Conservation (phyloP, 2,113 vertebrate species). For the Nicator chloris region DNA sequence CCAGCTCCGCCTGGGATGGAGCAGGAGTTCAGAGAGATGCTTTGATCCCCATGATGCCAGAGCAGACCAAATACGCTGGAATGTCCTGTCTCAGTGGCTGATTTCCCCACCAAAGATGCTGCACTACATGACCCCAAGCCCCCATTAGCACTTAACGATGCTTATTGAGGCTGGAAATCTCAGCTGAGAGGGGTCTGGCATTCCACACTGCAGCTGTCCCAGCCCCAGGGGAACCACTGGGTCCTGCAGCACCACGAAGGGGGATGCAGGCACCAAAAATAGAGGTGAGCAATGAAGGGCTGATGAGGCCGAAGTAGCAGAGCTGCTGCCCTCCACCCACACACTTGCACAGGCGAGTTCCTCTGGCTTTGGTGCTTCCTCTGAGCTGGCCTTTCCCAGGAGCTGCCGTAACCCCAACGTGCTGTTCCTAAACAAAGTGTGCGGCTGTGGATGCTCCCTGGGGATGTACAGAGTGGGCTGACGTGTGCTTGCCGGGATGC, state of each 20-base stretch:
- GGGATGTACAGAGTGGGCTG: not conserved
- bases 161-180: not conserved
- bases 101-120: not conserved
- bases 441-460: not conserved
- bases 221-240: not conserved
- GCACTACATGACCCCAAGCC: not conserved
- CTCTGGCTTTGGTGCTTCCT: not conserved
- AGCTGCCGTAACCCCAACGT: not conserved
- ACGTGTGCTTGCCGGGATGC: not conserved
- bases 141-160: rapidly evolving
- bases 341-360: not conserved
- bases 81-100: not conserved
- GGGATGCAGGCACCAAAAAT: not conserved
- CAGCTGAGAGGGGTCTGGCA: not conserved
- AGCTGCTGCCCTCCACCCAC: not conserved
- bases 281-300: slow-evolving; percentile 16
- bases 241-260: not conserved
- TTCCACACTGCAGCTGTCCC: slow-evolving; percentile 18
- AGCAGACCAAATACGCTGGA: not conserved
- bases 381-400: slow-evolving; percentile 46
- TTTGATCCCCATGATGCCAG: not conserved
- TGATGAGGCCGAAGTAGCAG: not conserved
- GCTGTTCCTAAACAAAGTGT: slow-evolving; percentile 24
- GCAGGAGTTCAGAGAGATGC: not conserved
- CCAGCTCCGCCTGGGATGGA: not conserved